Conservation (phyloP, 2,888 invertebrate genomes). For the Saturnia japonica region DNA sequence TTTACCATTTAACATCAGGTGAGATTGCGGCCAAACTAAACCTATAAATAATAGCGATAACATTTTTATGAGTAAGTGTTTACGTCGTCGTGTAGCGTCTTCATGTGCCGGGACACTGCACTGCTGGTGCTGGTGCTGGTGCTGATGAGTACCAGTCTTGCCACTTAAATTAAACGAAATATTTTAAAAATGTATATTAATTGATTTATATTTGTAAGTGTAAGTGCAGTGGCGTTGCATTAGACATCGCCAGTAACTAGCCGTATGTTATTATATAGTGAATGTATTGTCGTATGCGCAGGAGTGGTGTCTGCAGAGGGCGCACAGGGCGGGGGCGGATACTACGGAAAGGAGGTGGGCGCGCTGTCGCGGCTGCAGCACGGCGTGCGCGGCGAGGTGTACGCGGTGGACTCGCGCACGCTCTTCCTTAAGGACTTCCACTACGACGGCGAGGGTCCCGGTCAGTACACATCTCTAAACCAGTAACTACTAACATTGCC, state of each 20-base stretch:
- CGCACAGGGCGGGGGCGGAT: constrained; percentile 83
- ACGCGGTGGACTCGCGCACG: constrained; percentile 93
- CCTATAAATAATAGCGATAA: too few relatives aligned
- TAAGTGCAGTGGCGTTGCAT: background rate
- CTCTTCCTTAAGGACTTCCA: constrained; percentile 93
- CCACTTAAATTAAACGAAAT: too few relatives aligned
- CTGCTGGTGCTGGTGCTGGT: too few relatives aligned
- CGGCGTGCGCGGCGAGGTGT: constrained; percentile 92
- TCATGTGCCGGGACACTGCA: too few relatives aligned
- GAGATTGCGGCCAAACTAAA: too few relatives aligned
- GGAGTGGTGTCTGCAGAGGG: constrained; percentile 27
- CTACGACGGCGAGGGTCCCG: constrained; percentile 95
- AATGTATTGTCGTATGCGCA: constrained; percentile 26
- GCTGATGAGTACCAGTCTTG: too few relatives aligned
- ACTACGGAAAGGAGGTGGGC: constrained; percentile 90
- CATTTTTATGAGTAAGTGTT: too few relatives aligned
- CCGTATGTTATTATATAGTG: background rate
- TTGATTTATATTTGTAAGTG: background rate
- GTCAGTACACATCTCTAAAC: constrained; percentile 68
- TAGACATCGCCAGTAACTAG: background rate
- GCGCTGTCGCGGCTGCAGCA: constrained; percentile 90
- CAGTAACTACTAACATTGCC: too few relatives aligned
- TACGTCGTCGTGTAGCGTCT: too few relatives aligned
- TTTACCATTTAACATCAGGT: too few relatives aligned
- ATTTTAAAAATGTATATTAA: too few relatives aligned